Conservation (phyloP, 1,140 invertebrate species). For the Solen grandis region DNA sequence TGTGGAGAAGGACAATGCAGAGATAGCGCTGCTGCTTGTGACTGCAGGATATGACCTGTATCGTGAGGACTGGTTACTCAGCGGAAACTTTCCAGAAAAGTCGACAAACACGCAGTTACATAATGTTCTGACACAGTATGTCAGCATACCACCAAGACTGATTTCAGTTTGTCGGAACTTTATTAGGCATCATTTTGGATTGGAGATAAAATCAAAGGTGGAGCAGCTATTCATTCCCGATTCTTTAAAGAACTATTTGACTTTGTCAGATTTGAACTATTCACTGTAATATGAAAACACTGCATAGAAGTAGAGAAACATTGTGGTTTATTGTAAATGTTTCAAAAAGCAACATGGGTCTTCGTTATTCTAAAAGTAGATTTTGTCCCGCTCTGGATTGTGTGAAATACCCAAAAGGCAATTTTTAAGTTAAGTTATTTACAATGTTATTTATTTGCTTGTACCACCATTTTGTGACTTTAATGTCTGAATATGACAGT, state of each 20-base stretch:
- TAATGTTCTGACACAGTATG: conserved; percentile 57
- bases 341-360: no score
- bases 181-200: conserved; percentile 61
- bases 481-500: no score
- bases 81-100: conserved; percentile 50
- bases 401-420: no score
- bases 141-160: conserved; percentile 60
- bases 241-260: conserved; percentile 66
- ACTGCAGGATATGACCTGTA: conserved; percentile 69
- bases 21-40: conserved; percentile 62
- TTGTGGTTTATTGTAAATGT: no score
- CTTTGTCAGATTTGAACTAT: conserved; percentile 58
- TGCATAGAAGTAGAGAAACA: no score
- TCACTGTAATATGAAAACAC: no score
- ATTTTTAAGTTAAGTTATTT: no score
- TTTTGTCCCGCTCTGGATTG: no score
- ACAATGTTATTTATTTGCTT: no score
- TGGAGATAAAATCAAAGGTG: conserved; percentile 51
- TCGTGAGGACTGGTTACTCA: conserved; percentile 66
- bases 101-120: conserved; percentile 34
- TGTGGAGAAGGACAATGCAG: conserved; percentile 41
- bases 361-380: no score
- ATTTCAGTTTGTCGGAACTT: conserved; percentile 64
- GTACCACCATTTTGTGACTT: no score
- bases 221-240: conserved; percentile 64